Evolutionary conservation across 37 sponge, comb jelly and placozoan species (phyloP).

Genomic region (Aplysina aerophoba): DNA sequence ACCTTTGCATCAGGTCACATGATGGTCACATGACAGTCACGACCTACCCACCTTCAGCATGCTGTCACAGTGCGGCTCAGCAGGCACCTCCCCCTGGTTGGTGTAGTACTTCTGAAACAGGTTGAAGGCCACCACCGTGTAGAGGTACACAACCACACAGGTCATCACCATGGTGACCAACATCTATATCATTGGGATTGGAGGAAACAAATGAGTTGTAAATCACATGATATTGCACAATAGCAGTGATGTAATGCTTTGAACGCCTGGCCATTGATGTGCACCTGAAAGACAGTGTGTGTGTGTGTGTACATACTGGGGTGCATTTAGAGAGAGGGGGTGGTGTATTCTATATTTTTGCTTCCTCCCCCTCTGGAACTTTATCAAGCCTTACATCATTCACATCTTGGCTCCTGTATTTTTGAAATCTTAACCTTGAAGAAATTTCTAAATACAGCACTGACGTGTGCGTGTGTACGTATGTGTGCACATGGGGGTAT

Average conservation of each 20-base stretch:
- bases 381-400: no score
- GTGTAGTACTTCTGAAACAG: conserved; percentile 87
- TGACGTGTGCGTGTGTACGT: no score
- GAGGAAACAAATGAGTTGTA: no score
- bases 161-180: conserved; percentile 89
- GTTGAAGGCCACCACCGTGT: conserved; percentile 94
- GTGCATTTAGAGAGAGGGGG: conserved; percentile 19
- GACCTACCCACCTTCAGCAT: conserved; percentile 84
- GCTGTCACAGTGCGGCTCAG: conserved; percentile 57
- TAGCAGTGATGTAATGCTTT: no score
- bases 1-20: no score
- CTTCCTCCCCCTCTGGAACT: not conserved
- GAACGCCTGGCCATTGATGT: conserved; percentile 80
- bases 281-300: conserved; percentile 61
- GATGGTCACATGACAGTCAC: no score
- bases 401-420: no score
- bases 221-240: no score
- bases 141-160: conserved; percentile 86
- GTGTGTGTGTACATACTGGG: not conserved
- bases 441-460: no score
- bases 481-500: not conserved
- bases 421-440: no score
- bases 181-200: no score
- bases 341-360: conserved; percentile 15
- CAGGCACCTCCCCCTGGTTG: not conserved